These are phyloP conservation scores for Lamellibrachia satsuma DNA, from an alignment of 2,888 invertebrate genomes.

Conservation along the genomic window DNA sequence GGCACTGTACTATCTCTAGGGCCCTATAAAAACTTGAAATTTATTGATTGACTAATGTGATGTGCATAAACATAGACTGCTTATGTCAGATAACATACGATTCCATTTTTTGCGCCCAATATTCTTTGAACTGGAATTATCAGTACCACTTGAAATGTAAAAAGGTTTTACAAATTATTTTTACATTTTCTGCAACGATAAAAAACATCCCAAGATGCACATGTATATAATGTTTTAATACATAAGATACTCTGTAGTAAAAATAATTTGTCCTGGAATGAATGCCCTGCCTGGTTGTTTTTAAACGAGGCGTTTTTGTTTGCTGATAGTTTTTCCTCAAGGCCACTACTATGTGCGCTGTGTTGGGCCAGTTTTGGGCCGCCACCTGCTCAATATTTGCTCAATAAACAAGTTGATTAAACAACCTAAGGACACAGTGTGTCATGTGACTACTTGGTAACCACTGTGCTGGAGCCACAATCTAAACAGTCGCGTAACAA, in stretches of 20 bases:
- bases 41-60: background rate
- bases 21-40: background rate
- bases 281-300: background rate
- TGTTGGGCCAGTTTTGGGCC: background rate
- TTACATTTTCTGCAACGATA: background rate
- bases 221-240: background rate
- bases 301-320: background rate
- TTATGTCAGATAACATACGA: background rate
- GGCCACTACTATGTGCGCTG: background rate
- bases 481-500: background rate
- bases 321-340: background rate
- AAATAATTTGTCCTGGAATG: background rate
- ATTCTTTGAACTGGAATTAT: constrained; percentile 12
- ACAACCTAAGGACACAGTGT: background rate
- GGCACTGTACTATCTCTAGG: background rate
- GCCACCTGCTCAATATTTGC: background rate
- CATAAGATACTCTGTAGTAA: background rate
- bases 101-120: background rate
- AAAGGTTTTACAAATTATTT: too few species aligned
- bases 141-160: background rate
- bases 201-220: background rate
- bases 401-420: constrained; percentile 1
- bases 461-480: background rate
- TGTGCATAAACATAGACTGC: background rate
- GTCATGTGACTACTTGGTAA: background rate